Evolutionary conservation across 1,140 invertebrate species (phyloP), one percentile per base, ranked within the genome.

Genomic region (Neodiprion pinetum): DNA sequence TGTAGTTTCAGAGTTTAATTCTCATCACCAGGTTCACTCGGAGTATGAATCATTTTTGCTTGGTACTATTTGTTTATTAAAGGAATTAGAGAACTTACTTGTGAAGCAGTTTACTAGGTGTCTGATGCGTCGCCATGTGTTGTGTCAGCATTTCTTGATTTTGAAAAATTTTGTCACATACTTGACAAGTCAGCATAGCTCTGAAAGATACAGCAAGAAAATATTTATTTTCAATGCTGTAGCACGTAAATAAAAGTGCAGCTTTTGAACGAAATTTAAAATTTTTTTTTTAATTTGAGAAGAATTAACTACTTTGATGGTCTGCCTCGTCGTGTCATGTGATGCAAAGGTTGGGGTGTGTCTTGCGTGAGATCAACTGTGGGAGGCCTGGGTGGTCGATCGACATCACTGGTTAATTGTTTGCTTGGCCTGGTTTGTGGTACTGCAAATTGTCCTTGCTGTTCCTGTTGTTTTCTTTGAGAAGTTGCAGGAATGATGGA

Each of bases 401-500:
- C 89, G 17, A 90, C 83, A 1, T 88, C 87, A 47, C 76, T 84
- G 7, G 80, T 78, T 1, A 76, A 68, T 50, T 82, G 70, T 40
- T 85, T 86, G 23, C 75, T 83, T 53, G 85, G 83, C 69, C 86
- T 87, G 68, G 87, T 88, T 69, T 89, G 88, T 4, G 89, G 89
- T 66, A 90, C 83, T 9, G 86, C 89, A 76, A 90, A 90, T 28
- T 88, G 85, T 8, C 78, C 80, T 70, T 80, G 82, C 73, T 86
- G 85, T 23, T 86, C 82, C 50, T 86, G 84, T 28, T 88, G 84
- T 53, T 88, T 88, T 69, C 85, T 83, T 75, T 88, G 87, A 7
- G 81, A 79, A 75, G 80, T 88, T 61, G 89, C 86, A n/a, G 91
- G 90, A 76, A 92, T 91, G 71, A 95, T 94, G 76, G 93, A 94